Evolutionary conservation across 2,113 vertebrate genomes (phyloP), one percentile per base, ranked within the genome.

Genomic region (Megatriorchis doriae): DNA sequence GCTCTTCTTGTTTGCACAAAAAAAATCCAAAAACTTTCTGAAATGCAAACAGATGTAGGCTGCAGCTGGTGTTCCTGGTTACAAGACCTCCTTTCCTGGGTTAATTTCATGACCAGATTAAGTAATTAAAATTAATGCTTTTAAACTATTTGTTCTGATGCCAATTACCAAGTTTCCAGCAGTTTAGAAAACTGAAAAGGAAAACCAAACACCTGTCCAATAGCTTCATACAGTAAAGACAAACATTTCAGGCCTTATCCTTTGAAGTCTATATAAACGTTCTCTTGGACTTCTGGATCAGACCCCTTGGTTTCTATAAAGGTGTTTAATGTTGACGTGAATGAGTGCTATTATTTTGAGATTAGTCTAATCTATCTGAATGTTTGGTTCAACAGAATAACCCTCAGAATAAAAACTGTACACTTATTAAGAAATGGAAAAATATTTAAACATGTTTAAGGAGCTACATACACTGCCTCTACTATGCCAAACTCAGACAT

Each of bases 271-370:
- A 56, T 17, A 25, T 36, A 52, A 70, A 66, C 36, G 52, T 84
- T 91, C 73, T 89, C 92, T 79, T 59, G 81, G 77, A 91, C 68
- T 81, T 94, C 84, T 89, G 65, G 84, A 95, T 92, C 61, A 87
- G 65, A 91, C 6, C 27, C 63, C 34, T 58, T 85, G 0, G 19
- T 36, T 72, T 81, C 82, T 77, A 56, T 23, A 4, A 86, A 77
- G 23, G 22, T n/a, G 17, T 29, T 91, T 72, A 27, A 73, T 17
- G 13, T 6, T 40, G 23, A 61, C 2, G 1, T 26, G 21, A 62
- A 63, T 34, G 5, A 70, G 5, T 17, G 16, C 6, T 77, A 13
- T 73, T 80, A 61, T 77, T 45, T 66, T 52, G 47, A 26, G 15
- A 66, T 29, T 32, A 66, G 16, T 34, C 48, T 52, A 63, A 78